phyloP scores from a whole-genome alignment of 2,797 vertebrate species.

The Cuniculus paca region DNA sequence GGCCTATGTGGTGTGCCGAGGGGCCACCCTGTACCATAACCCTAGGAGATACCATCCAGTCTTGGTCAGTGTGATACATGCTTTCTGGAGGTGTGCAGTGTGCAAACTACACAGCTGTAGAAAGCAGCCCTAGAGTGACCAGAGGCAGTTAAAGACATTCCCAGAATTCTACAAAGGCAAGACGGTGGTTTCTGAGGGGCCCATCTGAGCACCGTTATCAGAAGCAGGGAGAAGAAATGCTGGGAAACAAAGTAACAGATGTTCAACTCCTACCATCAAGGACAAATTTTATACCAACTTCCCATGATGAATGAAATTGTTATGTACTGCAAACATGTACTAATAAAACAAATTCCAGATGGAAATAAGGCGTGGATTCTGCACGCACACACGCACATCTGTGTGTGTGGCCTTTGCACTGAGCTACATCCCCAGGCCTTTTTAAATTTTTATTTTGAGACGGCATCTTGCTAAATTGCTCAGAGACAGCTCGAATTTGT shows the following conservation, averaged over 20 bases:
- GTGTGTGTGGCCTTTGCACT: neutral
- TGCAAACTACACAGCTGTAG: slow-evolving; percentile 30
- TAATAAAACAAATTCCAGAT: neutral
- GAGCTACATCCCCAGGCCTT: neutral
- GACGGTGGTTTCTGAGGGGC: neutral
- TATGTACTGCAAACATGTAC: neutral
- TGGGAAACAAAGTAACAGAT: neutral
- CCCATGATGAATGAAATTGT: neutral
- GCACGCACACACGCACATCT: too few species aligned
- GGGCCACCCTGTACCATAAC: slow-evolving; percentile 22
- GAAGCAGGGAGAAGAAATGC: neutral
- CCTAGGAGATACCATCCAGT: neutral
- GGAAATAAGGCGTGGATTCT: neutral
- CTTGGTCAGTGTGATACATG: neutral
- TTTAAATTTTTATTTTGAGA: neutral
- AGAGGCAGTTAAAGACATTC: neutral
- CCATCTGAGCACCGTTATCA: neutral
- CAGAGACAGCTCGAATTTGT: neutral
- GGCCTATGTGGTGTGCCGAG: slow-evolving; percentile 76
- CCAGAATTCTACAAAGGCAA: neutral
- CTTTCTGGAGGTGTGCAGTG: neutral
- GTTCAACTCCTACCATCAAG: neutral
- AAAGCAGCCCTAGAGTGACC: slow-evolving; percentile 39
- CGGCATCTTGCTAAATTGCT: neutral
- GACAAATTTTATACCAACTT: neutral